These are phyloP conservation scores for Chrysemys picta DNA, from an alignment of 2,113 vertebrate species.

Conservation along the genomic window DNA sequence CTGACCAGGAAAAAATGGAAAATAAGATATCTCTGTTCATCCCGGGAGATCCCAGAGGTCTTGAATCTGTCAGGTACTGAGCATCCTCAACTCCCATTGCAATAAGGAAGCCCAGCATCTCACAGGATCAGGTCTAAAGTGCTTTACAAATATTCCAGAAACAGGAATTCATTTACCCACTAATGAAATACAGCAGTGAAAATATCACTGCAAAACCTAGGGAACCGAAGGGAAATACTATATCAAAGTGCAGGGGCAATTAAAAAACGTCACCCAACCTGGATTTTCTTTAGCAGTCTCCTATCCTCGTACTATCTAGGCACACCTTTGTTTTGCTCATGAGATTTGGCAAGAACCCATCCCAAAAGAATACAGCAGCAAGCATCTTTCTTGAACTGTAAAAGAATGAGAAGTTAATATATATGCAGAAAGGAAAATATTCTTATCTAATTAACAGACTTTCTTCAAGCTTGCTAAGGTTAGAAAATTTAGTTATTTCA, in stretches of 20 bases:
- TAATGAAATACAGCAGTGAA: not conserved
- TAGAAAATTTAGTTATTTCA: conserved; percentile 76
- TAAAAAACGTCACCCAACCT: not conserved
- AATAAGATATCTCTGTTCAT: not conserved
- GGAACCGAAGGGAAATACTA: not conserved
- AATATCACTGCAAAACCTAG: not conserved
- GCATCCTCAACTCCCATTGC: not conserved
- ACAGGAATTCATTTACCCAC: not conserved
- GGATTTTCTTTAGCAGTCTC: not conserved
- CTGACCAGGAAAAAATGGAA: not conserved
- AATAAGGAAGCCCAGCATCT: not conserved
- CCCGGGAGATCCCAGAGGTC: not conserved
- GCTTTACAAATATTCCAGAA: not conserved
- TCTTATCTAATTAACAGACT: conserved; percentile 74
- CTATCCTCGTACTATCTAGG: conserved; percentile 1
- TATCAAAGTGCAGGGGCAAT: not conserved
- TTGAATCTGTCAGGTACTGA: not conserved
- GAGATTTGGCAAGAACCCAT: conserved; percentile 12
- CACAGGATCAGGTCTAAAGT: not conserved
- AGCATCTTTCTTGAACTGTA: conserved; percentile 52
- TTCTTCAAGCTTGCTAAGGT: conserved; percentile 75
- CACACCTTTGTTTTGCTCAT: not conserved
- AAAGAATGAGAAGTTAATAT: conserved; percentile 59
- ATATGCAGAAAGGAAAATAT: conserved; percentile 73
- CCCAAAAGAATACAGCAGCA: conserved; percentile 39